Evolutionary conservation across 2,113 vertebrate species (phyloP).

Genomic region (Hassar affinis): DNA sequence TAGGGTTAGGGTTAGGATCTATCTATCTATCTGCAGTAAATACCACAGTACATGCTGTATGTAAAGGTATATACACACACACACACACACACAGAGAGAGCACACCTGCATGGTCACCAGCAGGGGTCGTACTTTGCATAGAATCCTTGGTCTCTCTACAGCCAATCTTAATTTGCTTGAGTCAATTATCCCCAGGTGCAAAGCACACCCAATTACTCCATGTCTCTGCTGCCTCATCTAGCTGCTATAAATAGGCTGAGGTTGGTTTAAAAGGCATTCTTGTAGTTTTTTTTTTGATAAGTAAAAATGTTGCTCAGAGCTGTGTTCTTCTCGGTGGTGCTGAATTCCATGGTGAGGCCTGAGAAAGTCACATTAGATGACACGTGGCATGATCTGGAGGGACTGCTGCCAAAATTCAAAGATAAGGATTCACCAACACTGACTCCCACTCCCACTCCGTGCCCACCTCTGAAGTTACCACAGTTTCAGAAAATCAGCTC

Average conservation of each 20-base stretch:
- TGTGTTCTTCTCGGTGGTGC: constrained; percentile 39
- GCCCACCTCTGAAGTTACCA: constrained; percentile 35
- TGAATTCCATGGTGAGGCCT: constrained; percentile 31
- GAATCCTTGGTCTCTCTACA: no score
- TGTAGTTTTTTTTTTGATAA: background rate
- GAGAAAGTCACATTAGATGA: background rate
- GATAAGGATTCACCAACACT: accelerated
- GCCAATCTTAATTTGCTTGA: background rate
- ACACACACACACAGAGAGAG: no score
- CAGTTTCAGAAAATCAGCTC: constrained; percentile 30
- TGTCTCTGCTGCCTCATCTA: background rate
- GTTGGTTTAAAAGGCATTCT: no score
- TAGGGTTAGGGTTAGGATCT: no score
- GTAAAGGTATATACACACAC: no score
- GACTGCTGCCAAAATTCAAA: background rate
- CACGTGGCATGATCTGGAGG: constrained; percentile 37
- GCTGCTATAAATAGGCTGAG: background rate
- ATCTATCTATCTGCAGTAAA: no score
- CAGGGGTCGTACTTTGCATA: no score
- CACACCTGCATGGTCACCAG: no score
- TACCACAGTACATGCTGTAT: no score
- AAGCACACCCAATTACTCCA: background rate
- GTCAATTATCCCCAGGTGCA: constrained; percentile 16
- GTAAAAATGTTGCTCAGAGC: constrained; percentile 48
- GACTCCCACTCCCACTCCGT: background rate